A percentile compares a stretch with the other conserved stretches of the same genome.
These are phyloP conservation scores for Leptodactylus fallax DNA, from an alignment of 2,797 vertebrate species.

Conservation along the genomic window DNA sequence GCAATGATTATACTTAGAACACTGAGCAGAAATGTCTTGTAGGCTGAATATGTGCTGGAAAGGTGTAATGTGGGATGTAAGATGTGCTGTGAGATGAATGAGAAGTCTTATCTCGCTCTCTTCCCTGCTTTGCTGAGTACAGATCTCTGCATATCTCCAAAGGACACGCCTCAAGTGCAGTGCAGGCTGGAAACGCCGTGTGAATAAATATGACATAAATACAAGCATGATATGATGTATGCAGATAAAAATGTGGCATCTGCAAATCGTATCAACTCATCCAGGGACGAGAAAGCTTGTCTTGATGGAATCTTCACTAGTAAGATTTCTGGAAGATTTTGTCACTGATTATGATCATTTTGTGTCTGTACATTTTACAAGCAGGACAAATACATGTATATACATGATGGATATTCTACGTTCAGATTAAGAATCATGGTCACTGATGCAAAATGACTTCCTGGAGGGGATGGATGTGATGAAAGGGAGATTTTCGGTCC, in stretches of 20 bases:
- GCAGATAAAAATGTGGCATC: neutral
- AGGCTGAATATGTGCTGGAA: slow-evolving; percentile 18
- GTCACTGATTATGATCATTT: neutral
- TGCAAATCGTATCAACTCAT: neutral
- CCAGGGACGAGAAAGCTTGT: neutral
- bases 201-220: slow-evolving; percentile 29
- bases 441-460: neutral
- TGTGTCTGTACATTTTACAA: neutral
- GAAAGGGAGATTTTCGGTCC: neutral
- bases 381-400: neutral
- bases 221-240: slow-evolving; percentile 10
- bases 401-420: neutral
- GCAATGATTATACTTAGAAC: slow-evolving; percentile 20
- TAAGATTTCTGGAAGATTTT: slow-evolving; percentile 7
- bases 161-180: slow-evolving; percentile 44
- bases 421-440: neutral
- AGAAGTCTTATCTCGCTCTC: slow-evolving; percentile 18
- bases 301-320: neutral
- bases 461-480: neutral
- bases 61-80: slow-evolving; percentile 44
- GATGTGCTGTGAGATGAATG: slow-evolving; percentile 45
- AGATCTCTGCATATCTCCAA: slow-evolving; percentile 47
- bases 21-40: slow-evolving; percentile 24
- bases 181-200: slow-evolving; percentile 24
- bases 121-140: slow-evolving; percentile 22